Conservation (phyloP, 2,797 vertebrate species). For the Melanotaenia trifasciata region DNA sequence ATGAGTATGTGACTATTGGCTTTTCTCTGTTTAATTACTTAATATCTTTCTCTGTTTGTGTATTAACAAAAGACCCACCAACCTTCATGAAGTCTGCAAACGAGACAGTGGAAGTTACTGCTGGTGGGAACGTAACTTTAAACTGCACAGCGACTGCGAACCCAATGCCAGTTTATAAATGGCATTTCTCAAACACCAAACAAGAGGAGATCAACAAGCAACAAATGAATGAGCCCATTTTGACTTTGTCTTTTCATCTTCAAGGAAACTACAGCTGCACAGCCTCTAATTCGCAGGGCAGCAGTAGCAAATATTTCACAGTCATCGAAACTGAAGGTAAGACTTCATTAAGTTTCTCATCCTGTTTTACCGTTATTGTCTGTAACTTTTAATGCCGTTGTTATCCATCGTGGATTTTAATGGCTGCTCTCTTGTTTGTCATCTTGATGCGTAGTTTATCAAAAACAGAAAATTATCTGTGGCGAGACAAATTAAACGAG, state of each 20-base stretch:
- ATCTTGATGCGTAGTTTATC: conserved; percentile 47
- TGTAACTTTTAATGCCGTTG: conserved; percentile 33
- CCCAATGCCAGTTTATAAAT: conserved; percentile 63
- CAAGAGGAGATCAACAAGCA: not conserved
- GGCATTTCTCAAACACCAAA: conserved; percentile 16
- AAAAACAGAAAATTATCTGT: conserved; percentile 35
- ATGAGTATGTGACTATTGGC: not conserved
- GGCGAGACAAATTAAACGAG: conserved; percentile 11
- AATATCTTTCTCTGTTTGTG: not conserved
- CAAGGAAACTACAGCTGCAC: conserved; percentile 73
- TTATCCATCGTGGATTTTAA: conserved; percentile 60
- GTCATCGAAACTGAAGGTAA: conserved; percentile 59
- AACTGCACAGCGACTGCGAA: conserved; percentile 71
- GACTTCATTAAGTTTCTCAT: conserved; percentile 6
- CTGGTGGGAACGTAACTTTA: conserved; percentile 21
- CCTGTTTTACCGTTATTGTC: not conserved
- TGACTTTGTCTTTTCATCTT: not conserved
- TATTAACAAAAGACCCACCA: conserved; percentile 66
- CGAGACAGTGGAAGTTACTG: conserved; percentile 37
- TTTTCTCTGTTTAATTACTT: not conserved
- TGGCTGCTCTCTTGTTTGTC: conserved; percentile 42
- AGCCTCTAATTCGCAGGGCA: conserved; percentile 46
- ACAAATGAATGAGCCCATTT: not conserved
- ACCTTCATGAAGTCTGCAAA: conserved; percentile 7
- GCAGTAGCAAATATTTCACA: conserved; percentile 55